Evolutionary conservation across 2,113 vertebrate genomes (phyloP), one percentile per base, ranked within the genome.

Genomic region (Ceyx melanurus): DNA sequence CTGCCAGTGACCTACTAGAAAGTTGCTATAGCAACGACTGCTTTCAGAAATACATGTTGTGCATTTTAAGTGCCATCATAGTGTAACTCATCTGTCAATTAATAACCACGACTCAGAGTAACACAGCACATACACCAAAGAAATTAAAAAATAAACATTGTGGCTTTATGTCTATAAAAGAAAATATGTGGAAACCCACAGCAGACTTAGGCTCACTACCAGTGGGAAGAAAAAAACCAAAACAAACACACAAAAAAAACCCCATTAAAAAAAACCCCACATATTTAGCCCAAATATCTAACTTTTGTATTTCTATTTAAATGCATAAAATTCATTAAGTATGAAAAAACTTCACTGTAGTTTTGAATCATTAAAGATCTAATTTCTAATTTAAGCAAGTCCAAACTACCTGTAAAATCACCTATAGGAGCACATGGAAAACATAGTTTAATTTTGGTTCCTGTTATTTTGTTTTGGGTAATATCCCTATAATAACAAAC

Each of bases 1-100:
- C 96, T 96, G 97, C 97, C 97, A 97, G 98, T 98, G 98, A 98
- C 98, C 98, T 96, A 97, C 97, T 97, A 97, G 96, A 97, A 97
- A 97, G 98, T 98, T 98, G 96, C 98, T 98, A 98, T 98, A 98
- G 98, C 97, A 98, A 98, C 98, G 95, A 97, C 98, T 98, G 98
- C 98, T 98, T 98, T 98, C 98, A 97, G 98, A 97, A 98, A 98
- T 98, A 98, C 98, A 98, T 97, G 98, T 98, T 97, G 98, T 98
- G 98, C 98, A 98, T 98, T 98, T 98, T 98, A 98, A 98, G 98
- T 98, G 97, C 98, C 98, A 97, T 98, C 90, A 96, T 57, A 95
- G 97, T 92, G 97, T 97, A 97, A 96, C 95, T 97, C 97, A 97
- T 97, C 97, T 98, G 97, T 98, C 97, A 98, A 98, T 98, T 98